Conservation (phyloP, 2,888 invertebrate genomes). For the Frankliniella intonsa region DNA sequence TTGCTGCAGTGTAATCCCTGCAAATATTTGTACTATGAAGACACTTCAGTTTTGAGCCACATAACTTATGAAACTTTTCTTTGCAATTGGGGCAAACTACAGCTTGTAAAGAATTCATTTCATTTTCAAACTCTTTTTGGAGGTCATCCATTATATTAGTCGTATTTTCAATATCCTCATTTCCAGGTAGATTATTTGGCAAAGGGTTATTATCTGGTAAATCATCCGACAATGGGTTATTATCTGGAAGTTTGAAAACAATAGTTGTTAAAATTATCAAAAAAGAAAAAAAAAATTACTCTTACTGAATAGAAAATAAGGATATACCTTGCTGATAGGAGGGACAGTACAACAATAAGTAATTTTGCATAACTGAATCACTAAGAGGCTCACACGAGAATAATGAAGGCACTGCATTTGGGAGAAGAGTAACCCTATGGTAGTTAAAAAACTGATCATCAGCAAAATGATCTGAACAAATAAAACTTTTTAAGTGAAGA, state of each 20-base stretch:
- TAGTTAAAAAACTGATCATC: neutral
- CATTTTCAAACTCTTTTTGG: conserved; percentile 5
- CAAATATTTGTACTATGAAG: neutral
- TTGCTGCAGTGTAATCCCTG: neutral
- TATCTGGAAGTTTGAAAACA: no score
- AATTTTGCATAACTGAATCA: neutral
- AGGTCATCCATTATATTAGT: neutral
- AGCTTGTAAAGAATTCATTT: neutral
- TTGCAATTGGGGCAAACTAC: neutral
- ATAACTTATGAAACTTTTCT: neutral
- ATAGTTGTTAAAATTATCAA: no score
- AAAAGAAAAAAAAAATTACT: neutral
- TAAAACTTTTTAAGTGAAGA: neutral
- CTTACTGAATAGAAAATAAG: no score
- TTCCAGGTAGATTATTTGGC: no score
- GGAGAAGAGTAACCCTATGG: neutral
- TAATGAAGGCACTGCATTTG: neutral
- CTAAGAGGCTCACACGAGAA: neutral
- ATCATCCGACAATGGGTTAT: no score
- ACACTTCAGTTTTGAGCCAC: neutral
- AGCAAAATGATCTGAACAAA: neutral
- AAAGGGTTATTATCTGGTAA: no score
- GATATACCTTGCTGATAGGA: no score
- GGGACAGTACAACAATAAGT: no score
- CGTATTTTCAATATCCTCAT: neutral